Evolutionary conservation across 2,888 invertebrate species (phyloP), one percentile per base, ranked within the genome.

Genomic region (Eledona agricola): DNA sequence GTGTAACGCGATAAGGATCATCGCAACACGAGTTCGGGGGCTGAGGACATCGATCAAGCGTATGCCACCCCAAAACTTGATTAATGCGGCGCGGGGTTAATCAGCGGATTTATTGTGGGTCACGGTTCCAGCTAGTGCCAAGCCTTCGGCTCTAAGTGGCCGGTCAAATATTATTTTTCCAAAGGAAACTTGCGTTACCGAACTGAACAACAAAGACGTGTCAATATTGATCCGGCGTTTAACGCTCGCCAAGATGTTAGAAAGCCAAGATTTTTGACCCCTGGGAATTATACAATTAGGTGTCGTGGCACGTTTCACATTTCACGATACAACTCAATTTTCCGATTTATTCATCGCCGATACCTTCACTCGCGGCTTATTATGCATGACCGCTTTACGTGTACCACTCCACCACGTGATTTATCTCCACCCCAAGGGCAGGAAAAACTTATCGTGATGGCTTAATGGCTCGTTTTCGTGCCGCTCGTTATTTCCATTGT

Each of bases 1-100:
- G 38, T 29, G 49, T 49, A 49, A 49, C 40, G 29, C 40, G 49
- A 50, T 32, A 50, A 50, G 32, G 49, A 50, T 40, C 49, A 50
- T 32, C 31, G 38, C 25, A 47, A 23, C 34, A 47, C 20, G 26
- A 28, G 25, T 16, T 28, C 28, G 31, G 28, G 49, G 26, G 58
- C 58, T 49, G 57, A 55, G 42, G 43, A 45, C 62, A 58, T 58
- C 61, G 52, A 62, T 60, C 59, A 63, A 54, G 35, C 47, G 40
- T 53, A 56, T 50, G 47, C 55, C 57, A 57, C 34, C 57, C 69
- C 70, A 65, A 69, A 70, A 66, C 68, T 69, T 71, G 71, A 71
- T 71, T 71, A 71, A 71, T 70, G 69, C n/a, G n/a, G n/a, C n/a
- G n/a, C n/a, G n/a, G n/a, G n/a, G n/a, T n/a, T n/a, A n/a, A n/a